Conservation (phyloP, 2,113 vertebrate species). For the Corvus cornix region DNA sequence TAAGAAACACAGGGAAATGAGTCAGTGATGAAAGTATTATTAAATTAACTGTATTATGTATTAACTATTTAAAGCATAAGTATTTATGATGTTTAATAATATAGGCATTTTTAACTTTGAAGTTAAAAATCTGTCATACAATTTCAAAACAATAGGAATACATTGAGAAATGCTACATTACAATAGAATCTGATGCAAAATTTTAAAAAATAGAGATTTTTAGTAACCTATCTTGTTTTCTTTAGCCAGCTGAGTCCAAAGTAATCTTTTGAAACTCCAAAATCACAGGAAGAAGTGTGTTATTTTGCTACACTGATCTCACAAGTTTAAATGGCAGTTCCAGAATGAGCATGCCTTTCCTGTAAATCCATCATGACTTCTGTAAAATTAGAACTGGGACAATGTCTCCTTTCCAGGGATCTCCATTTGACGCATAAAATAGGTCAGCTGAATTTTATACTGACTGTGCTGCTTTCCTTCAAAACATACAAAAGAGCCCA, state of each 20-base stretch:
- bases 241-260: not conserved
- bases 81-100: not conserved
- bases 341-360: not conserved
- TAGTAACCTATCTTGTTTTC: not conserved
- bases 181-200: not conserved
- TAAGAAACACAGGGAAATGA: not conserved
- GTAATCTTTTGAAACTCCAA: not conserved
- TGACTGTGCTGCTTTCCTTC: not conserved
- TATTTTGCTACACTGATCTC: not conserved
- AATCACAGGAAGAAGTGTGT: rapidly evolving
- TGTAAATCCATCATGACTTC: not conserved
- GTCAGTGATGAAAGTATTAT: not conserved
- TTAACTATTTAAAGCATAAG: not conserved
- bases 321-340: not conserved
- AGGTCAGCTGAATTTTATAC: not conserved
- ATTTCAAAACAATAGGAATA: not conserved
- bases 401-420: not conserved
- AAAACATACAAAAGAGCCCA: not conserved
- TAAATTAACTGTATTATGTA: not conserved
- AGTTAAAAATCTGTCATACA: not conserved
- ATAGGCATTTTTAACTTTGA: not conserved
- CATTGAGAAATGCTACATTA: not conserved
- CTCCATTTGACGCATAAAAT: not conserved
- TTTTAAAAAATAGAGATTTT: not conserved
- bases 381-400: not conserved